phyloP scores from a whole-genome alignment of 1,140 invertebrate species.

The Camponotus floridanus region DNA sequence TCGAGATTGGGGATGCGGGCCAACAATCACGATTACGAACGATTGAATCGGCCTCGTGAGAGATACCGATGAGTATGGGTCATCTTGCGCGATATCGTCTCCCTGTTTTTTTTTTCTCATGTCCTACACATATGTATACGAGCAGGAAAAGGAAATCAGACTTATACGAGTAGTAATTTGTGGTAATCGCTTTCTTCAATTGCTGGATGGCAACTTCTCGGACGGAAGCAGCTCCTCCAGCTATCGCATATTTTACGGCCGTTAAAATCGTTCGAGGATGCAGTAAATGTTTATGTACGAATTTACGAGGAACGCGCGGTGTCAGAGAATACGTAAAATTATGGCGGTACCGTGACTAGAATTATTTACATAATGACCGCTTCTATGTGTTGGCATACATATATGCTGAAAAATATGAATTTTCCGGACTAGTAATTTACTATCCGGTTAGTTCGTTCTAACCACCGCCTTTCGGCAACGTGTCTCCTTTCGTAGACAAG shows the following conservation, averaged over 20 bases:
- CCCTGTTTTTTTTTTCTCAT: slow-evolving; percentile 36
- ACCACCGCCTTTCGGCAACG: background rate
- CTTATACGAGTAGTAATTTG: slow-evolving; percentile 50
- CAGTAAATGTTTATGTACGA: slow-evolving; percentile 36
- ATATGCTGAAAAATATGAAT: slow-evolving; percentile 46
- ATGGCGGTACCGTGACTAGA: slow-evolving; percentile 23
- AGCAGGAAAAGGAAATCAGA: background rate
- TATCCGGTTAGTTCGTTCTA: background rate
- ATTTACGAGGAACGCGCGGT: slow-evolving; percentile 38
- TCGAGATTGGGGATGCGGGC: slow-evolving; percentile 38
- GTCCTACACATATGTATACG: no score
- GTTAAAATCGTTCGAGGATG: slow-evolving; percentile 33
- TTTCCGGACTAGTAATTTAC: background rate
- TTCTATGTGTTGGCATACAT: slow-evolving; percentile 11
- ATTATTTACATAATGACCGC: slow-evolving; percentile 50
- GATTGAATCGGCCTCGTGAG: slow-evolving; percentile 76
- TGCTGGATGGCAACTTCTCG: background rate
- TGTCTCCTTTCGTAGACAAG: background rate
- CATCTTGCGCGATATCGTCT: slow-evolving; percentile 54
- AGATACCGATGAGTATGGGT: slow-evolving; percentile 57
- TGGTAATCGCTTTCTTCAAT: slow-evolving; percentile 58
- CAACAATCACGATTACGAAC: slow-evolving; percentile 77
- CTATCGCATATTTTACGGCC: slow-evolving; percentile 12
- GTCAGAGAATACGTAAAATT: slow-evolving; percentile 44
- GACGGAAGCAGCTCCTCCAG: background rate